Evolutionary conservation across 2,113 vertebrate species (phyloP).

Genomic region (Bubalus kerabau): DNA sequence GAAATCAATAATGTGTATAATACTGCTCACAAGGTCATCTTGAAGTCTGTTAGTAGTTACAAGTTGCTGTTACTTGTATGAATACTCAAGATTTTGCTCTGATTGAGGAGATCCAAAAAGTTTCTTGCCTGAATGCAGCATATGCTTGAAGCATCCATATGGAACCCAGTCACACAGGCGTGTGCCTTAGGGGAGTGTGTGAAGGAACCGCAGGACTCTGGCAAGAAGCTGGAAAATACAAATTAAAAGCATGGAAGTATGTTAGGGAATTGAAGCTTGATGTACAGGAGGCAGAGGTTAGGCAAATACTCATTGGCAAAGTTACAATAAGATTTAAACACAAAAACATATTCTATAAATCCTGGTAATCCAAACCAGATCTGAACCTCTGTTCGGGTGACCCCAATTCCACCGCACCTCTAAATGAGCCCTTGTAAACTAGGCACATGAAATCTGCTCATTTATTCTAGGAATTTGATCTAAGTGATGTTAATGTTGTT

Average conservation of each 20-base stretch:
- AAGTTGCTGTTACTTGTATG: not conserved
- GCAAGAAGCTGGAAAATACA: not conserved
- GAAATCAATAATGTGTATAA: conserved; percentile 15
- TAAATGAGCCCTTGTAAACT: not conserved
- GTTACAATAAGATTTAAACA: not conserved
- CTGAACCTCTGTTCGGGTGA: not conserved
- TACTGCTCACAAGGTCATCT: conserved; percentile 48
- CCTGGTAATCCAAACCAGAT: conserved; percentile 20
- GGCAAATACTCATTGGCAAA: not conserved
- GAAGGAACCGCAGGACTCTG: not conserved
- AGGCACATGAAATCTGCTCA: not conserved
- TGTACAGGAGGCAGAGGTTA: not conserved
- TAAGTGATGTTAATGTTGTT: not conserved
- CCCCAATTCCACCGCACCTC: not conserved
- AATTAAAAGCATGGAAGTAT: conserved; percentile 30
- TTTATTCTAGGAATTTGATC: conserved; percentile 28
- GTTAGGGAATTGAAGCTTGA: not conserved
- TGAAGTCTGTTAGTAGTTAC: conserved; percentile 42
- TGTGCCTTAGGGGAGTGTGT: not conserved
- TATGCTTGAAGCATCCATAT: not conserved
- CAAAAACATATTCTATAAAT: not conserved
- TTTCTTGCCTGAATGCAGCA: not conserved
- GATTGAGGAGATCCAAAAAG: not conserved
- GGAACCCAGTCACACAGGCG: not conserved
- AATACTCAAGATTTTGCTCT: not conserved